phyloP scores from a whole-genome alignment of 2,113 vertebrate species.

The Serinus canaria region DNA sequence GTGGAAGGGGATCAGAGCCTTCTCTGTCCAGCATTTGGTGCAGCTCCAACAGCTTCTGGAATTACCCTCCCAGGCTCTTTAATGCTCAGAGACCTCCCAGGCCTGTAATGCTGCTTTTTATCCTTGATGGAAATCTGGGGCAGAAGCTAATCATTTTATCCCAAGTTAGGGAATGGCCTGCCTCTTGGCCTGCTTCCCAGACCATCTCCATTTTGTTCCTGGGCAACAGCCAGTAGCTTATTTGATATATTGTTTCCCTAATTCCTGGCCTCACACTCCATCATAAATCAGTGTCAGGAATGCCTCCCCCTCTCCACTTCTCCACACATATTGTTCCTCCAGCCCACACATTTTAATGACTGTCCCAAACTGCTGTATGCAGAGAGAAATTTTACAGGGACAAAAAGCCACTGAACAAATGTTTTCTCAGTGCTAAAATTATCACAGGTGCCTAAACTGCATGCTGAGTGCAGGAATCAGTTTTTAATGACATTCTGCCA shows the following conservation, averaged over 20 bases:
- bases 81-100: background rate
- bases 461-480: background rate
- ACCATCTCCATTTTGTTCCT: conserved; percentile 58
- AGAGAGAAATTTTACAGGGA: background rate
- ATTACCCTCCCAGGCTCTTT: background rate
- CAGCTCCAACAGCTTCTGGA: background rate
- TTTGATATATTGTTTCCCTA: conserved; percentile 48
- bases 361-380: background rate
- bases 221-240: conserved; percentile 34
- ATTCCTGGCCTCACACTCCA: background rate
- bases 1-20: background rate
- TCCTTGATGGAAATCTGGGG: conserved; percentile 22
- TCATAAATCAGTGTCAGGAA: background rate
- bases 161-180: background rate
- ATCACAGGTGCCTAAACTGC: background rate
- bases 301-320: background rate
- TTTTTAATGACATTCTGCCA: background rate
- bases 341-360: background rate
- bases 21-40: background rate
- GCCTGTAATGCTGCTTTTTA: conserved; percentile 7
- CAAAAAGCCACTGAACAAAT: background rate
- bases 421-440: background rate
- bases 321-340: background rate
- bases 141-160: conserved; percentile 46
- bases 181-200: conserved; percentile 46